Evolutionary conservation across 1,140 invertebrate species (phyloP).

Genomic region (Aphidius gifuensis): DNA sequence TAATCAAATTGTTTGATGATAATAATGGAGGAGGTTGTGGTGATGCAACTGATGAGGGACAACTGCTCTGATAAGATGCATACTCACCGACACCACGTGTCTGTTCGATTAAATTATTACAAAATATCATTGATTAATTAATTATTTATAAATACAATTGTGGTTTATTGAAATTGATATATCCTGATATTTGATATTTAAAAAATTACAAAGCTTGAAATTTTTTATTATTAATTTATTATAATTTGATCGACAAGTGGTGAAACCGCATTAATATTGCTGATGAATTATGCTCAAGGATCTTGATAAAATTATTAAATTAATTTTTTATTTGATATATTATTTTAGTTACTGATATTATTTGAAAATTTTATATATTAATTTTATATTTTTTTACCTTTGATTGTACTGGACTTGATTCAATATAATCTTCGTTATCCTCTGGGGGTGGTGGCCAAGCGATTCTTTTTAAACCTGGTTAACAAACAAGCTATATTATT

Average conservation of each 20-base stretch:
- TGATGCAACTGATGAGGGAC: constrained; percentile 38
- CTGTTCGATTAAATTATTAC: constrained; percentile 27
- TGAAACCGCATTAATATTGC: no score
- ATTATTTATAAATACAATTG: neutral
- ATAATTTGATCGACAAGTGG: no score
- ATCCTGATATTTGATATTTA: no score
- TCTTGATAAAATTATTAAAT: neutral
- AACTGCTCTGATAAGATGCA: constrained; percentile 44
- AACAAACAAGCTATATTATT: constrained; percentile 4
- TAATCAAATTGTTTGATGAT: constrained; percentile 10
- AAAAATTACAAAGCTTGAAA: no score
- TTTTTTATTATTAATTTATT: no score
- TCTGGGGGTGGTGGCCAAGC: constrained; percentile 78
- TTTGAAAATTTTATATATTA: neutral
- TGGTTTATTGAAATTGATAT: neutral
- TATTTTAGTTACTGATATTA: neutral
- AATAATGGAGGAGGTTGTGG: constrained; percentile 33
- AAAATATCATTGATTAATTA: neutral
- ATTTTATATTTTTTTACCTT: constrained; percentile 51
- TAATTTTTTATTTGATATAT: constrained; percentile 8
- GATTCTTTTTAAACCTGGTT: constrained; percentile 71
- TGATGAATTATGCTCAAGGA: no score
- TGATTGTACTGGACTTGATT: constrained; percentile 56
- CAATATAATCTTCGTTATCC: constrained; percentile 48
- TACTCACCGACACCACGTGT: constrained; percentile 47